phyloP scores from a whole-genome alignment of 2,797 vertebrate species.

The Danio aesculapii region DNA sequence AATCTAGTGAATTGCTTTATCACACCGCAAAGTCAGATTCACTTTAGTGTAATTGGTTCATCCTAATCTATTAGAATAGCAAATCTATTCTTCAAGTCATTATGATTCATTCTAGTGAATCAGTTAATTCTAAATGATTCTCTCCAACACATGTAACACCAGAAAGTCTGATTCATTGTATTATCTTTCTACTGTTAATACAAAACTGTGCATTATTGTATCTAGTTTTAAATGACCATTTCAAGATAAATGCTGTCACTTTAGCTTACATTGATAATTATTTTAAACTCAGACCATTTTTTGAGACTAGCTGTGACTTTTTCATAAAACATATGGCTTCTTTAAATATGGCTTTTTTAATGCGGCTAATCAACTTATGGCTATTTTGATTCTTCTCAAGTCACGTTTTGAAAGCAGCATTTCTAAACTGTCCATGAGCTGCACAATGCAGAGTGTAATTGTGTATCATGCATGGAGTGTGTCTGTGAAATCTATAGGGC shows the following conservation, averaged over 20 bases:
- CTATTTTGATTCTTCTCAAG: not conserved
- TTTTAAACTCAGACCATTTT: not conserved
- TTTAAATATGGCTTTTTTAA: not conserved
- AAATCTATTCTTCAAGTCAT: too few species aligned
- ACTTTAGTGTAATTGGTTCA: too few species aligned
- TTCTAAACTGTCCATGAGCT: not conserved
- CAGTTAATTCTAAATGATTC: too few species aligned
- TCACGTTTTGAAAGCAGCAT: not conserved
- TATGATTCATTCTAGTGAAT: too few species aligned
- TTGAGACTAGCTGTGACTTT: not conserved
- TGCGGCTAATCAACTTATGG: not conserved
- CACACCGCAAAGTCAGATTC: too few species aligned
- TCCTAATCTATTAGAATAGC: too few species aligned
- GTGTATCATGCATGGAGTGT: not conserved
- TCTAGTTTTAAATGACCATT: not conserved
- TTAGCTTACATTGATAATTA: not conserved
- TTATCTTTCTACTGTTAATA: too few species aligned
- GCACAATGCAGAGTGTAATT: not conserved
- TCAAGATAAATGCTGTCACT: not conserved
- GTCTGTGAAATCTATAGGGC: slow-evolving; percentile 27
- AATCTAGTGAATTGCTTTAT: too few species aligned
- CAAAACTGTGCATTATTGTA: not conserved
- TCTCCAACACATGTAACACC: too few species aligned
- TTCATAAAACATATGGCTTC: not conserved
- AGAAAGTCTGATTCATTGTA: too few species aligned